Evolutionary conservation across 2,888 invertebrate species (phyloP).

Genomic region (Tanytarsus gracilentus): DNA sequence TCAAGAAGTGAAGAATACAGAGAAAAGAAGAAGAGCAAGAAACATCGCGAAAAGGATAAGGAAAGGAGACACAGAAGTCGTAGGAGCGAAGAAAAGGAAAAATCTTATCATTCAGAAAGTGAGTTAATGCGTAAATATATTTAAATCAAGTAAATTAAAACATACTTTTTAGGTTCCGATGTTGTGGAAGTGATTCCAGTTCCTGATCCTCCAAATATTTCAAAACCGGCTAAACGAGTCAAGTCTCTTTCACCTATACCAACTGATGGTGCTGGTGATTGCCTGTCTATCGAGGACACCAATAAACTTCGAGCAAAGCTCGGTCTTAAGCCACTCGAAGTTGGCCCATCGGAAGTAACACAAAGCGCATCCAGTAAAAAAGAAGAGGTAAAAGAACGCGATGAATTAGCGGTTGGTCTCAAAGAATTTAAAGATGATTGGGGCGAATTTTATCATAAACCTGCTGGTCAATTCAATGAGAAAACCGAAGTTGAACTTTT

Average conservation of each 20-base stretch:
- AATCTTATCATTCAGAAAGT: conserved; percentile 42
- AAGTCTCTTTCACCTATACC: conserved; percentile 40
- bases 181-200: conserved; percentile 42
- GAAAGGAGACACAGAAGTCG: conserved; percentile 19
- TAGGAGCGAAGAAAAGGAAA: conserved; percentile 36
- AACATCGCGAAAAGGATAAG: conserved; percentile 10
- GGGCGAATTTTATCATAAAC: conserved; percentile 82
- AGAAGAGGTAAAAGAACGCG: conserved; percentile 61
- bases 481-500: conserved; percentile 72
- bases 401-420: conserved; percentile 68
- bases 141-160: conserved; percentile 31
- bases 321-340: conserved; percentile 84
- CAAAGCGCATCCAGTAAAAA: conserved; percentile 47
- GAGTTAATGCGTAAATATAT: too few species aligned
- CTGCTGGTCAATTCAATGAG: conserved; percentile 64
- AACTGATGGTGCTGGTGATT: conserved; percentile 45
- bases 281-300: conserved; percentile 72
- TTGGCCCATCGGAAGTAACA: conserved; percentile 39
- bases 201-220: conserved; percentile 30
- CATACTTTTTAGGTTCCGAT: conserved; percentile 42
- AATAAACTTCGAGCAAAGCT: conserved; percentile 86
- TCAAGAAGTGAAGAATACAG: conserved; percentile 28
- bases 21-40: conserved; percentile 2
- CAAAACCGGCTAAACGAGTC: too few species aligned
- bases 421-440: conserved; percentile 53